Base-by-base conservation (phyloP, 2,113 vertebrate genomes). In the Indri indri region DNA sequence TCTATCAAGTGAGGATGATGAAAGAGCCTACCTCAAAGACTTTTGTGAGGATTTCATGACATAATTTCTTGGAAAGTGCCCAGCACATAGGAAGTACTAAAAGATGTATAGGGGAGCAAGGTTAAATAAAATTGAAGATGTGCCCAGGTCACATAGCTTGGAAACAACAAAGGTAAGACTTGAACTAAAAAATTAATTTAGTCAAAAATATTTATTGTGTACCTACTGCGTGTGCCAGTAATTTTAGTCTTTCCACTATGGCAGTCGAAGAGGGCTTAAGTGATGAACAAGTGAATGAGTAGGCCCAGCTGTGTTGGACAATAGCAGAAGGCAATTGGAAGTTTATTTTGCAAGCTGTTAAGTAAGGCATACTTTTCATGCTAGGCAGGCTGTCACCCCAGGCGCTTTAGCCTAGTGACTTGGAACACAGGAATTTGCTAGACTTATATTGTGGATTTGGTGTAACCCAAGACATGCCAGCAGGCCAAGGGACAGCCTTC, bases 391-490 rank as follows among this genome's bases (percentile, higher is more conserved):
- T 89, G 66, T 66, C 90, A 77, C 47, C 32, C 37, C 34, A 76
- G 74, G 50, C n/a, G 0, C 94, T 94, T 94, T 94, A 85, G 54
- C 77, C 76, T 95, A 88, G 89, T 94, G 88, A 93, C 71, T 88
- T 81, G 82, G 71, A 91, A 86, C 86, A 86, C 47, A 94, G 61
- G 82, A 91, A 93, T 95, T 93, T 95, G 77, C 74, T 79, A 81
- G 85, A 93, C 83, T 94, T 95, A 85, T 59, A 42, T 61, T 95
- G 82, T 97, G 86, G 95, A 97, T 95, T 98, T 96, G 94, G 71
- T 95, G 86, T 93, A 96, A 96, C 84, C 59, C 23, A 95, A 96
- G 65, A 83, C 32, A 79, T 86, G 86, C 73, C 89, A 91, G 25
- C 77, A 94, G 77, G 91, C 88, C 45, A 92, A 95, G 80, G 88